Conservation (phyloP, 2,888 invertebrate species). For the Hydropsyche betteni region DNA sequence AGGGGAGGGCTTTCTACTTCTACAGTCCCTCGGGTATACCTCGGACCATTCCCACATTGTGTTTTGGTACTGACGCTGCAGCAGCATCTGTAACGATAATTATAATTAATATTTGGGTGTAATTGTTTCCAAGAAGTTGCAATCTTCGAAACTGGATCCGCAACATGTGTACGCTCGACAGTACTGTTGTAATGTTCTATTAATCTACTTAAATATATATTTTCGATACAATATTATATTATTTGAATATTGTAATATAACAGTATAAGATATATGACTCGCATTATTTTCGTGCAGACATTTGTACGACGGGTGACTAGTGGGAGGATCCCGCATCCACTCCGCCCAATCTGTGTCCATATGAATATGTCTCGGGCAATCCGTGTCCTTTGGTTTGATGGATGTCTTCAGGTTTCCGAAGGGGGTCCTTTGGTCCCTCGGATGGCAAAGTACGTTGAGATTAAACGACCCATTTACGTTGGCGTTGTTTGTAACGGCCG, state of each 20-base stretch:
- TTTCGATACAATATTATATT: no score
- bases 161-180: no score
- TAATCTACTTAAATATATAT: no score
- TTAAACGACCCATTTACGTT: slow-evolving; percentile 52
- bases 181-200: no score
- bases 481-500: slow-evolving; percentile 51
- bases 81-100: slow-evolving; percentile 42
- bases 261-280: no score
- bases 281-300: no score
- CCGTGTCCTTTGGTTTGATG: slow-evolving; percentile 49
- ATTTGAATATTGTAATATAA: no score
- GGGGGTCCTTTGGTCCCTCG: slow-evolving; percentile 18
- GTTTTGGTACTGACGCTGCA: slow-evolving; percentile 49
- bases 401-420: slow-evolving; percentile 48
- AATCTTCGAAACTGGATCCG: no score
- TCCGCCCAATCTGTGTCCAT: slow-evolving; percentile 48
- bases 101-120: slow-evolving; percentile 37
- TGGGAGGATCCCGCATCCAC: slow-evolving; percentile 34
- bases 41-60: slow-evolving; percentile 51
- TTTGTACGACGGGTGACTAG: neutral
- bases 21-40: slow-evolving; percentile 48
- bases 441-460: slow-evolving; percentile 47
- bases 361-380: slow-evolving; percentile 50
- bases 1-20: slow-evolving; percentile 38
- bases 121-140: neutral